Conservation (phyloP, 2,797 vertebrate species). For the Aulostomus chinensis region DNA sequence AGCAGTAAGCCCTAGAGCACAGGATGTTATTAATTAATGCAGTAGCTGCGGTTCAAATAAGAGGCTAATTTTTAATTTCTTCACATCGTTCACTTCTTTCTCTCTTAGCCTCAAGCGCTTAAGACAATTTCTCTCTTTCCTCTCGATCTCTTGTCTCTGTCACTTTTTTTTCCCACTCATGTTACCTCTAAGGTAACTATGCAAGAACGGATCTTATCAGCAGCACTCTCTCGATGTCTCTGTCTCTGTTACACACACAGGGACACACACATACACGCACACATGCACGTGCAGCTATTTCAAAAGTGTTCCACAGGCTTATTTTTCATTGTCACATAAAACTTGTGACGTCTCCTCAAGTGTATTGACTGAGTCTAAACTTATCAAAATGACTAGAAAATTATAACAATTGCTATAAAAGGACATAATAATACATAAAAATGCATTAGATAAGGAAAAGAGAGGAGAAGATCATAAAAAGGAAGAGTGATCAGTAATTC, state of each 20-base stretch:
- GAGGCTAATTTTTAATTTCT: slow-evolving; percentile 87
- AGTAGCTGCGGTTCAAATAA: slow-evolving; percentile 77
- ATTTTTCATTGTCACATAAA: no score
- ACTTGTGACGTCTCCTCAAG: no score
- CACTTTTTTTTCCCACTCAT: slow-evolving; percentile 19
- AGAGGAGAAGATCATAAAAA: background rate
- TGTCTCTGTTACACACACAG: background rate
- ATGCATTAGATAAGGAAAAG: no score
- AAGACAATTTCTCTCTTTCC: slow-evolving; percentile 62
- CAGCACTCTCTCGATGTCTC: background rate
- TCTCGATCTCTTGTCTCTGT: slow-evolving; percentile 21
- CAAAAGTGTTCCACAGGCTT: no score
- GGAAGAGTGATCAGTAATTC: no score
- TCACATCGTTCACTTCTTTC: slow-evolving; percentile 83
- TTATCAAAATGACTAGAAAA: no score
- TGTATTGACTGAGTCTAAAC: no score
- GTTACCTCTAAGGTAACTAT: slow-evolving; percentile 20
- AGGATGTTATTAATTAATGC: slow-evolving; percentile 88
- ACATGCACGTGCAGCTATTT: no score
- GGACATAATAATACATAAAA: no score
- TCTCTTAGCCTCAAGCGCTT: slow-evolving; percentile 72
- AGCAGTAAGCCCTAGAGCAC: slow-evolving; percentile 76
- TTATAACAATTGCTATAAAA: no score
- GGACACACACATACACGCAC: background rate
- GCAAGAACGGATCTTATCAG: slow-evolving; percentile 2